Evolutionary conservation across 2,797 vertebrate genomes (phyloP).

Genomic region (Acanthurus leucopareius): DNA sequence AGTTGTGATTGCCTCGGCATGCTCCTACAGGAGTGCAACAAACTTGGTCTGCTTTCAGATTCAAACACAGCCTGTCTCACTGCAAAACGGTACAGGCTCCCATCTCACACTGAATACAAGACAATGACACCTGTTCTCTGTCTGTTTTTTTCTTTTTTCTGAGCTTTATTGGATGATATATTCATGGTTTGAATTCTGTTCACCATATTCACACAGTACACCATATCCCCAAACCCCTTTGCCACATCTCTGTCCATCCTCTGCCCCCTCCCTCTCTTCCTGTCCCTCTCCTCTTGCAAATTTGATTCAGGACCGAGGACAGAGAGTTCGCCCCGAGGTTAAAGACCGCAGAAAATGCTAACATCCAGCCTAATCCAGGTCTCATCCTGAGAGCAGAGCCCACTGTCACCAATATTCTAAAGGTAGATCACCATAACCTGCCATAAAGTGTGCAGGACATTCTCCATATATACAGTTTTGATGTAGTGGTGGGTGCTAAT

Average conservation of each 20-base stretch:
- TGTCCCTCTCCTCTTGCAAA: conserved; percentile 51
- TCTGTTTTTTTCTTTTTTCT: neutral
- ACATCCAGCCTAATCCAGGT: conserved; percentile 97
- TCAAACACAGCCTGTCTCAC: conserved; percentile 89
- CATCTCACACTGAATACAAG: neutral
- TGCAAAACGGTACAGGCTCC: conserved; percentile 88
- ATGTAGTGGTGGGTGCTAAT: neutral
- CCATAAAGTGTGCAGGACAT: neutral
- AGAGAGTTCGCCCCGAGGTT: conserved; percentile 92
- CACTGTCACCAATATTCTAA: conserved; percentile 98
- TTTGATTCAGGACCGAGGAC: conserved; percentile 87
- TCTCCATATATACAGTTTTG: neutral
- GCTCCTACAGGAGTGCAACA: conserved; percentile 96
- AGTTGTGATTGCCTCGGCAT: conserved; percentile 96
- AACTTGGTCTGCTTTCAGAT: conserved; percentile 94
- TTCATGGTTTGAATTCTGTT: conserved; percentile 4
- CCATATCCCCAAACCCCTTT: neutral
- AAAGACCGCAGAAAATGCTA: conserved; percentile 95
- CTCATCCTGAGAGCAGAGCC: conserved; percentile 97
- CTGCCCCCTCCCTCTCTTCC: neutral
- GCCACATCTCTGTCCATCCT: neutral
- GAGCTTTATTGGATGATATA: neutral
- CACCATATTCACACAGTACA: conserved; percentile 39
- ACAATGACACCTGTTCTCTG: conserved; percentile 11
- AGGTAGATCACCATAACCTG: conserved; percentile 80